Conservation (phyloP, 2,797 vertebrate genomes). For the Phoebastria nigripes region DNA sequence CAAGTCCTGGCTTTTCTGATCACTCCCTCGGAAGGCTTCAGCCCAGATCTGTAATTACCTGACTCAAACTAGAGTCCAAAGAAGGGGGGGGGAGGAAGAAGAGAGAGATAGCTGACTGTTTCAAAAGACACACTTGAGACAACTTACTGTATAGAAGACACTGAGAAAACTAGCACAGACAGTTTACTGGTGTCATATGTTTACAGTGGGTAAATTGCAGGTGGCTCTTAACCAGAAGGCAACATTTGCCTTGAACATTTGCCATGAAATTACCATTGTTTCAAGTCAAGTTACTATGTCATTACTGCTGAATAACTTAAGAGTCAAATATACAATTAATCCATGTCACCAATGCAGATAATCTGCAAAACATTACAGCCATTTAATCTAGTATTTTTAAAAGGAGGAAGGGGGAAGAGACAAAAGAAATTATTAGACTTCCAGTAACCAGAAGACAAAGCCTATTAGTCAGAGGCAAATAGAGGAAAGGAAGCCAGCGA, state of each 20-base stretch:
- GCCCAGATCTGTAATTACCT: constrained; percentile 20
- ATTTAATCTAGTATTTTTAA: constrained; percentile 21
- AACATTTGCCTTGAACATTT: constrained; percentile 32
- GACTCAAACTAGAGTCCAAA: background rate
- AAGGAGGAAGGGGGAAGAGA: constrained; percentile 25
- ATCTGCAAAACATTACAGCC: constrained; percentile 34
- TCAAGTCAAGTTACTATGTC: constrained; percentile 31
- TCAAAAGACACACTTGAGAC: background rate
- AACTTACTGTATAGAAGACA: background rate
- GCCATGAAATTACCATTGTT: constrained; percentile 63
- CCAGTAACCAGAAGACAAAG: constrained; percentile 46
- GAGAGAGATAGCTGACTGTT: background rate
- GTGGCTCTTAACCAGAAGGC: constrained; percentile 13
- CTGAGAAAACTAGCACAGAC: background rate
- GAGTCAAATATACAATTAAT: constrained; percentile 55
- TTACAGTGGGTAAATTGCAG: constrained; percentile 14
- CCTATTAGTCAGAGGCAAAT: constrained; percentile 23
- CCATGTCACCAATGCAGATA: background rate
- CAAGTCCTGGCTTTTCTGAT: background rate
- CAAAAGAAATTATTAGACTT: constrained; percentile 38
- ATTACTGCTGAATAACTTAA: constrained; percentile 55
- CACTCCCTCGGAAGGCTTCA: background rate
- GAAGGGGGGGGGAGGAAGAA: background rate
- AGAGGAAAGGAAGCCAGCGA: constrained; percentile 13
- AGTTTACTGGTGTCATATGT: background rate